phyloP scores from a whole-genome alignment of 2,113 vertebrate genomes.

The Heterotis niloticus region DNA sequence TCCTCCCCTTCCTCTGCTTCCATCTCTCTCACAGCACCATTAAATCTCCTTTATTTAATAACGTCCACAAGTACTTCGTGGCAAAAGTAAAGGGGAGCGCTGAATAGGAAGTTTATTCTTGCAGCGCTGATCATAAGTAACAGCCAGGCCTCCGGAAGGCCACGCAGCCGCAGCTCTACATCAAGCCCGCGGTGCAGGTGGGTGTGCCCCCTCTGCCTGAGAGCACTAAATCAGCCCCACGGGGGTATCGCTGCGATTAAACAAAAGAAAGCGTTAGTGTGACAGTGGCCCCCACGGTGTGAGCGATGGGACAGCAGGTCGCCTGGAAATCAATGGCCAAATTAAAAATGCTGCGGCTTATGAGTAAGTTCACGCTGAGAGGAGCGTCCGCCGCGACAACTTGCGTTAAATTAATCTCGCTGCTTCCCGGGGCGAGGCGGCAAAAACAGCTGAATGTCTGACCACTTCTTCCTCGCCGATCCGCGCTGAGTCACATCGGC shows the following conservation, averaged over 20 bases:
- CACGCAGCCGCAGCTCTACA: not conserved
- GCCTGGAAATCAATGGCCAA: slow-evolving; percentile 61
- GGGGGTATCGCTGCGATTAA: slow-evolving; percentile 27
- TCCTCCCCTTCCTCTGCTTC: not conserved
- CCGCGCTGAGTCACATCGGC: not conserved
- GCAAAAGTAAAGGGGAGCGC: not conserved
- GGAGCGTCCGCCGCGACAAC: slow-evolving; percentile 56
- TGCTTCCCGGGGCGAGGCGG: slow-evolving; percentile 52
- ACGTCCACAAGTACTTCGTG: not conserved
- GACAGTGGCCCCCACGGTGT: slow-evolving; percentile 24
- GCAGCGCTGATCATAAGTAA: slow-evolving; percentile 9
- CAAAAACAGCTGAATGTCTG: slow-evolving; percentile 37
- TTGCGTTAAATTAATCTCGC: slow-evolving; percentile 67
- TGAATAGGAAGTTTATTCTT: slow-evolving; percentile 16
- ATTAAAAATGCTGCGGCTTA: slow-evolving; percentile 56
- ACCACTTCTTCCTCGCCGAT: not conserved
- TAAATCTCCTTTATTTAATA: slow-evolving; percentile 3
- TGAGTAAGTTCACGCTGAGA: slow-evolving; percentile 54
- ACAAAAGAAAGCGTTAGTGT: slow-evolving; percentile 25
- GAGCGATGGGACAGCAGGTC: slow-evolving; percentile 54
- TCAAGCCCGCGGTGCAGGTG: slow-evolving; percentile 31
- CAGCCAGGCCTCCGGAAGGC: not conserved
- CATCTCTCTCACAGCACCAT: not conserved
- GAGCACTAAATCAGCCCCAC: slow-evolving; percentile 40
- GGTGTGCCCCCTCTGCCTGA: slow-evolving; percentile 32